These are phyloP conservation scores for Calcarius lapponicus DNA, from an alignment of 2,797 vertebrate species.

Conservation along the genomic window DNA sequence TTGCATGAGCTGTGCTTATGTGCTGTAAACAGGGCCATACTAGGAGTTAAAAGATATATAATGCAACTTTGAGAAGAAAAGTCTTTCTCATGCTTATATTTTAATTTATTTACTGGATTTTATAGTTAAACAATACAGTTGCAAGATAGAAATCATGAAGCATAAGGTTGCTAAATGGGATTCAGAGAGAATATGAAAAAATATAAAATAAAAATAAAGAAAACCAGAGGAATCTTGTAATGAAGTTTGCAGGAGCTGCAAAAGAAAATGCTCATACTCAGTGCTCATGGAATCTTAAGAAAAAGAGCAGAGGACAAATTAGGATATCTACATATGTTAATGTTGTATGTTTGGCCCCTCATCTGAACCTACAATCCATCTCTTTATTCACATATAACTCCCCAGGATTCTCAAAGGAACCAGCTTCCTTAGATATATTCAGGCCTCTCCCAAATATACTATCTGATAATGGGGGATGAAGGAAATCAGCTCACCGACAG, in stretches of 20 bases:
- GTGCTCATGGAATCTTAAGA: background rate
- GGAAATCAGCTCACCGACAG: background rate
- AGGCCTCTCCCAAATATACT: background rate
- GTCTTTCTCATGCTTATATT: background rate
- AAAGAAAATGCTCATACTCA: background rate
- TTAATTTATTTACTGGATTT: background rate
- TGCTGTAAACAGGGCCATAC: background rate
- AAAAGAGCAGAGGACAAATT: background rate
- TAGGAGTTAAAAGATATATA: background rate
- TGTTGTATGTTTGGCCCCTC: background rate
- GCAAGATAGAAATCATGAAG: background rate
- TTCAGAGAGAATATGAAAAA: background rate
- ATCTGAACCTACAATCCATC: background rate
- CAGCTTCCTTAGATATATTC: background rate
- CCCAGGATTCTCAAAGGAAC: background rate
- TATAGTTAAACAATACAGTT: background rate
- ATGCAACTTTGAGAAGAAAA: background rate
- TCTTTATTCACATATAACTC: background rate
- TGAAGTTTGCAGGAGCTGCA: background rate
- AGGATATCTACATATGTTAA: accelerated
- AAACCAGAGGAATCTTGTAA: background rate
- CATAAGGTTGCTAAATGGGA: background rate
- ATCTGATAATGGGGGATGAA: background rate
- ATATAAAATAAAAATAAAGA: background rate
- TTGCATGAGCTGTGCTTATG: background rate